These are phyloP conservation scores for Neocrepidodera transversa DNA, from an alignment of 2,888 invertebrate species.

Conservation along the genomic window DNA sequence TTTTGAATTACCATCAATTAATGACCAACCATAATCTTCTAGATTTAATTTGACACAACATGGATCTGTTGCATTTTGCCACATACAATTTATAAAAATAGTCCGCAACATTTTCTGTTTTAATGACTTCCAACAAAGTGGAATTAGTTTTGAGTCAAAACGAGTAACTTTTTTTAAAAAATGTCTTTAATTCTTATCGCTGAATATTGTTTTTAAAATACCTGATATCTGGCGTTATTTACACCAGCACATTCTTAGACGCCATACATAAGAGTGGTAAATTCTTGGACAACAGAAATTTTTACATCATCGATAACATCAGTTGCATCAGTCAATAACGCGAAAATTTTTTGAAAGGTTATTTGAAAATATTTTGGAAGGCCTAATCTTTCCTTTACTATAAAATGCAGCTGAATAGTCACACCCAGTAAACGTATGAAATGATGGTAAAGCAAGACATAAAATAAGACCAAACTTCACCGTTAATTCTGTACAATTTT, in stretches of 20 bases:
- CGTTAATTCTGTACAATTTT: conserved; percentile 39
- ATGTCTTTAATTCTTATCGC: conserved; percentile 45
- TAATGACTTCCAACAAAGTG: conserved; percentile 1
- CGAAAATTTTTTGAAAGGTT: conserved; percentile 47
- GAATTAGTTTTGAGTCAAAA: conserved; percentile 28
- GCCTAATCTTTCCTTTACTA: conserved; percentile 40
- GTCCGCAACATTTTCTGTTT: neutral
- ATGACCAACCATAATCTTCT: conserved; percentile 3
- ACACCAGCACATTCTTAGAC: conserved; percentile 46
- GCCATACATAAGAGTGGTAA: conserved; percentile 49
- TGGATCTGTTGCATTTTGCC: conserved; percentile 1
- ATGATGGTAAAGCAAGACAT: conserved; percentile 1
- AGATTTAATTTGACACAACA: neutral
- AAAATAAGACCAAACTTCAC: conserved; percentile 29
- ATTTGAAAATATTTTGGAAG: conserved; percentile 46
- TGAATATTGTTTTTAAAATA: conserved; percentile 47
- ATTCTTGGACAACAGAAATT: conserved; percentile 50
- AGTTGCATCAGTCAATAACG: conserved; percentile 45
- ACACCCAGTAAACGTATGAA: neutral
- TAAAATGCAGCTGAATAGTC: too few relatives aligned
- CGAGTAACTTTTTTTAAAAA: conserved; percentile 47
- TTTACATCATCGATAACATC: conserved; percentile 47
- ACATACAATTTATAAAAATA: neutral
- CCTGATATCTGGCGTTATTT: conserved; percentile 48
- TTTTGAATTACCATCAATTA: conserved; percentile 8